Base-by-base conservation (phyloP, 2,113 vertebrate genomes). In the Rana temporaria region DNA sequence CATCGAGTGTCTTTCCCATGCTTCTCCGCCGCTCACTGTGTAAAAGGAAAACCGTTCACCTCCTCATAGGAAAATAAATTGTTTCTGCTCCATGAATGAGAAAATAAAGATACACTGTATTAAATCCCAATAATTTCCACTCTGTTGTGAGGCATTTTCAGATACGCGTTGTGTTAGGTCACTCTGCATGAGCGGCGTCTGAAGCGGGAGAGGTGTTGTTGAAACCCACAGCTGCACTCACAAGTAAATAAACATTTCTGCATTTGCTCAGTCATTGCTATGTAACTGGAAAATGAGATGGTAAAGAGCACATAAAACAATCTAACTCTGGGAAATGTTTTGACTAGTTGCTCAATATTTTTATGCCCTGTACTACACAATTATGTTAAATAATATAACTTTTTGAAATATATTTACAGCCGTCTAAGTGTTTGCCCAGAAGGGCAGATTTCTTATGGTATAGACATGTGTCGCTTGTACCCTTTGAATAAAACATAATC, bases 321-420 rank as follows among this genome's bases (percentile, higher is more conserved):
- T 73, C 70, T 73, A 56, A 56, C 70, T 56, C 72, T n/a, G 1
- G 32, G 56, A 75, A 62, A 59, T 62, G 53, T 75, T 75, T 75
- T 60, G 56, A 75, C 72, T 38, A 62, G 72, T 62, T 75, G 57
- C 30, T 57, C 70, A 73, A 73, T 53, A 73, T 73, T 57, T 73
- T 56, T 48, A 48, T 57, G 70, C 70, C 70, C 52, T 57, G 52
- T 56, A 73, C 19, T 73, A 26, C 52, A 18, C 55, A 53, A 32
- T 73, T 73, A 73, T 56, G 32, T n/a, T 17, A 53, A 32, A 56
- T 57, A 53, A 16, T 6, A 57, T 30, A 73, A 73, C 70, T 56
- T 56, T 71, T 55, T 73, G 52, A 55, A 56, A 56, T 11, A 26
- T 73, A 53, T 55, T 71, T 55, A 73, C 52, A 34, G 42, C 42